phyloP scores from a whole-genome alignment of 92 coral and sea anemone genomes.

The Phymanthus crucifer region DNA sequence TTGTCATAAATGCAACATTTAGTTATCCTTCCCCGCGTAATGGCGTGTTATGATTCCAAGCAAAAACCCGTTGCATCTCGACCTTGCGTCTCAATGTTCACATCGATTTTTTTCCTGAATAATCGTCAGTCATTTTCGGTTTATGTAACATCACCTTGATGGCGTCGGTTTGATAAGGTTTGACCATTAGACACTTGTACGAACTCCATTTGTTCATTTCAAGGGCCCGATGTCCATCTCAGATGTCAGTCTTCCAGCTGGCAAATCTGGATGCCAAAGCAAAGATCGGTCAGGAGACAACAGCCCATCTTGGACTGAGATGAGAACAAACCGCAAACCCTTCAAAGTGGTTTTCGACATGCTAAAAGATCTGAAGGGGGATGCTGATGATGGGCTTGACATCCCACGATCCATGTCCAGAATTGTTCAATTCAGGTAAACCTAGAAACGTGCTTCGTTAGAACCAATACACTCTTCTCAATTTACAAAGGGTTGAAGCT shows the following conservation, averaged over 20 bases:
- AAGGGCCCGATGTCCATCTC: constrained; percentile 47
- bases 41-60: too few species aligned
- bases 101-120: too few species aligned
- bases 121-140: too few species aligned
- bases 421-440: constrained; percentile 9
- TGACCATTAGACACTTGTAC: too few species aligned
- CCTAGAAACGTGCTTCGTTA: not conserved
- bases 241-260: constrained; percentile 34
- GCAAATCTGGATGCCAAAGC: constrained; percentile 9
- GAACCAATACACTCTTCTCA: not conserved
- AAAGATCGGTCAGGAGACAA: not conserved
- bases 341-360: constrained; percentile 42
- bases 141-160: too few species aligned
- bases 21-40: too few species aligned
- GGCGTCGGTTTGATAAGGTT: too few species aligned
- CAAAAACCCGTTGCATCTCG: too few species aligned
- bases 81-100: too few species aligned
- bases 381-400: not conserved
- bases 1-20: too few species aligned
- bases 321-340: not conserved
- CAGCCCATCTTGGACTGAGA: constrained; percentile 34
- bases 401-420: constrained; percentile 25
- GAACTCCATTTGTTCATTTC: not conserved
- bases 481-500: too few species aligned
- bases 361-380: constrained; percentile 23